phyloP scores from a whole-genome alignment of 2,888 invertebrate genomes.

The Netelia fuscicornis region DNA sequence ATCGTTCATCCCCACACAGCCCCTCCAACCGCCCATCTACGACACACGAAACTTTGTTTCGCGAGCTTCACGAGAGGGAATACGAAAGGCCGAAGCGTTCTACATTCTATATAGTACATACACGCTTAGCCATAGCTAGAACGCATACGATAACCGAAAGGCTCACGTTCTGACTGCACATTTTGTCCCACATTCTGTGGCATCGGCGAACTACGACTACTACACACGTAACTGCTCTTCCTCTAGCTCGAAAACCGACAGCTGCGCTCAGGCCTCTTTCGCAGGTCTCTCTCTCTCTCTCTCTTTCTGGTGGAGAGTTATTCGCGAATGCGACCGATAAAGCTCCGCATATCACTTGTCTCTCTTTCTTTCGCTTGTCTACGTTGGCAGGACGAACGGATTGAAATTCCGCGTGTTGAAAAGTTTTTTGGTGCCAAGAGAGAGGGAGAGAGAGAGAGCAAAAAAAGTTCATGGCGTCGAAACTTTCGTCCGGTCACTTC shows the following conservation, averaged over 20 bases:
- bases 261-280: conserved; percentile 67
- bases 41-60: conserved; percentile 62
- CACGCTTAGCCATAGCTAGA: conserved; percentile 1
- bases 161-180: conserved; percentile 53
- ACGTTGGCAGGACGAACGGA: conserved; percentile 46
- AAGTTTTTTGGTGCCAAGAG: conserved; percentile 16
- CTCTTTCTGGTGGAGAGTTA: conserved; percentile 14
- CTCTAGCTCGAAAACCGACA: conserved; percentile 70
- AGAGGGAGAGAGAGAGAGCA: conserved; percentile 17
- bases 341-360: conserved; percentile 36
- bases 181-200: conserved; percentile 58
- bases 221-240: conserved; percentile 54
- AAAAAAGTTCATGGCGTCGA: conserved; percentile 4
- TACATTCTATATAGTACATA: conserved; percentile 25
- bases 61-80: conserved; percentile 41
- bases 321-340: conserved; percentile 48
- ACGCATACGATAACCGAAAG: conserved; percentile 32
- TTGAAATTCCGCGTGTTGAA: conserved; percentile 37
- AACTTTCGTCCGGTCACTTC: conserved; percentile 7
- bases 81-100: conserved; percentile 40
- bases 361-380: conserved; percentile 33
- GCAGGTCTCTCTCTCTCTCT: conserved; percentile 27
- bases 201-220: conserved; percentile 25
- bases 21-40: conserved; percentile 6
- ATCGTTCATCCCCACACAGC: conserved; percentile 1